Evolutionary conservation across 2,113 vertebrate genomes (phyloP).

Genomic region (Mola mola): DNA sequence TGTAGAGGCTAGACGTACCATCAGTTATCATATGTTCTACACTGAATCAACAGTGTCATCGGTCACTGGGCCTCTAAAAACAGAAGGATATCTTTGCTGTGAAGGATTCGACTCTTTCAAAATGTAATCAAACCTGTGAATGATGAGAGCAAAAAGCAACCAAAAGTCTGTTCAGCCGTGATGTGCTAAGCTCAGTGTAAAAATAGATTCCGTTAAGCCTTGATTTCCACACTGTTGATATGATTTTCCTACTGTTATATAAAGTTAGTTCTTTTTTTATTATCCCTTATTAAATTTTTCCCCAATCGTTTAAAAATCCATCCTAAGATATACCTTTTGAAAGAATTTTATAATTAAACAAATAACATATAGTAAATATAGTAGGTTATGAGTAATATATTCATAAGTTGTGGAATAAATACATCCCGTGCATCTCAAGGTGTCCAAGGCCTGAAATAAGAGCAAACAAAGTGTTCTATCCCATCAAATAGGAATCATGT

Average conservation of each 20-base stretch:
- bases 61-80: conserved; percentile 2
- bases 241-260: no score
- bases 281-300: no score
- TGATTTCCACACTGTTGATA: conserved; percentile 47
- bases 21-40: conserved; percentile 9
- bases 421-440: conserved; percentile 27
- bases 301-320: no score
- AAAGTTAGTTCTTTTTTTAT: no score
- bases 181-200: conserved; percentile 45
- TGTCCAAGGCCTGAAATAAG: conserved; percentile 39
- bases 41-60: not conserved
- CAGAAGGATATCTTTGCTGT: conserved; percentile 24
- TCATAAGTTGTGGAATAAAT: conserved; percentile 39
- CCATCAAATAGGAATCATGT: conserved; percentile 61
- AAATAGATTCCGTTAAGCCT: conserved; percentile 64
- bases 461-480: conserved; percentile 44
- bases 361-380: no score
- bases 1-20: not conserved
- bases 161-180: conserved; percentile 36
- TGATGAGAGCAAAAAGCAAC: conserved; percentile 38
- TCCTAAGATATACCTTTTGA: no score
- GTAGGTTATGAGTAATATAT: no score
- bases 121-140: conserved; percentile 36
- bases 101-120: conserved; percentile 33
- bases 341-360: no score